Percentiles rank a stretch among this genome's conserved stretches.
Evolutionary conservation across 1,140 invertebrate genomes (phyloP).

Genomic region (Anoplolepis gracilipes): DNA sequence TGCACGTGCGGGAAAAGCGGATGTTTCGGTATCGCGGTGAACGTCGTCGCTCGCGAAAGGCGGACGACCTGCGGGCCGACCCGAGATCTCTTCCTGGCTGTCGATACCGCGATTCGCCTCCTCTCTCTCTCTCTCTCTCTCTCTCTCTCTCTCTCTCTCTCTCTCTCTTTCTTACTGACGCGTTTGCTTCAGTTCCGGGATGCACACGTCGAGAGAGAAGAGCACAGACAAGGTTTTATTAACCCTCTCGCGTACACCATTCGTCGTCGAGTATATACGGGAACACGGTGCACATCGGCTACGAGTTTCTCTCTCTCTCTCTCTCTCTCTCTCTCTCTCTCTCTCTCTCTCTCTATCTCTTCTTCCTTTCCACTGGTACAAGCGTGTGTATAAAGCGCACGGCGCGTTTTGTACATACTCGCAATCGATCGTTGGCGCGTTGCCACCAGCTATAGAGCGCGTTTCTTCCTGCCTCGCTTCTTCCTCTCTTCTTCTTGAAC

Average conservation of each 20-base stretch:
- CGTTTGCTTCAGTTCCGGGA: slow-evolving; percentile 66
- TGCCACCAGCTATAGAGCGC: slow-evolving; percentile 63
- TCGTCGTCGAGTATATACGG: slow-evolving; percentile 63
- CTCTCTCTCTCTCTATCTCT: neutral
- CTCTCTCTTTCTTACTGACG: slow-evolving; percentile 46
- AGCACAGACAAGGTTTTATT: slow-evolving; percentile 71
- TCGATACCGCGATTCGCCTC: slow-evolving; percentile 53
- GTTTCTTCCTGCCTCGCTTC: slow-evolving; percentile 43
- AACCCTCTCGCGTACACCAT: slow-evolving; percentile 65
- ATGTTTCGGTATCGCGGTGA: neutral
- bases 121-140: slow-evolving; percentile 38
- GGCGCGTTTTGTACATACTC: slow-evolving; percentile 57
- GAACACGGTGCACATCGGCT: slow-evolving; percentile 51
- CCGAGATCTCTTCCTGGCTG: slow-evolving; percentile 31
- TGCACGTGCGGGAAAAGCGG: neutral
- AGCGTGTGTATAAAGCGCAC: slow-evolving; percentile 61
- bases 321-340: neutral
- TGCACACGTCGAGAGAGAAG: slow-evolving; percentile 40
- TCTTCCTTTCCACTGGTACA: slow-evolving; percentile 44
- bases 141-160: too few relatives aligned
- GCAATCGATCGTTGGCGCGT: slow-evolving; percentile 73
- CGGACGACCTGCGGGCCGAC: slow-evolving; percentile 19
- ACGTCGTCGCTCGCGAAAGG: slow-evolving; percentile 19
- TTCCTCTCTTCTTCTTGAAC: neutral
- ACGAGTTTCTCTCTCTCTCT: slow-evolving; percentile 47